Evolutionary conservation across 2,888 invertebrate genomes (phyloP), one percentile per base, ranked within the genome.

Genomic region (Entomobrya multifasciata): DNA sequence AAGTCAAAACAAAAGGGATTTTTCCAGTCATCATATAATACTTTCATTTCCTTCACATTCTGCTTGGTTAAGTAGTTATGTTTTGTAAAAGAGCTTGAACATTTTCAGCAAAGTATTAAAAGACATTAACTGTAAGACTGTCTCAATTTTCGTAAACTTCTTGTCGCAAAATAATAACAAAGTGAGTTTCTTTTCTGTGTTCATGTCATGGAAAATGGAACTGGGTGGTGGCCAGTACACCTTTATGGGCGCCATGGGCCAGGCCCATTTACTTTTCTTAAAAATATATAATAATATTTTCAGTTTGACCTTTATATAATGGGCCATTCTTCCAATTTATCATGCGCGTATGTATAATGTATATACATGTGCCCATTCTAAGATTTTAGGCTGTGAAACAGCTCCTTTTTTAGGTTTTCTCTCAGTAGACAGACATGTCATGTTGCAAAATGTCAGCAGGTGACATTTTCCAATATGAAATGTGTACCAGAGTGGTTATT

Each of bases 401-500:
- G 67, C 44, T 67, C 67, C 67, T 17, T 44, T 67, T 67, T 44
- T 44, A 67, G n/a, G 44, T 22, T 22, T 67, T 20, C 67, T n/a
- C 67, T 67, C 44, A 44, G 67, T 44, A 44, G 27, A 15, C 20
- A 49, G 72, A 49, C 52, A 72, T 52, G 52, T 27, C 72, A 52
- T 30, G 49, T 30, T 72, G 81, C 67, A 77, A 86, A 86, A 81
- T 86, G 81, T 86, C 81, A 86, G 30, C 27, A 49, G 22, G 20
- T 86, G 86, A 86, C 86, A 86, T 86, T 86, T 67, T 74, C 74
- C 78, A 57, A 67, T 67, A 52, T 17, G 41, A 22, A 41, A 13
- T 30, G 27, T 55, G 36, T 57, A 44, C 60, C 44, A 44, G 20
- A 4, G 8, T 13, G n/a, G 8, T 41, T 41, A 41, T 70, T 27